phyloP scores from a whole-genome alignment of 2,797 vertebrate species.

The Enteromius radiatus region DNA sequence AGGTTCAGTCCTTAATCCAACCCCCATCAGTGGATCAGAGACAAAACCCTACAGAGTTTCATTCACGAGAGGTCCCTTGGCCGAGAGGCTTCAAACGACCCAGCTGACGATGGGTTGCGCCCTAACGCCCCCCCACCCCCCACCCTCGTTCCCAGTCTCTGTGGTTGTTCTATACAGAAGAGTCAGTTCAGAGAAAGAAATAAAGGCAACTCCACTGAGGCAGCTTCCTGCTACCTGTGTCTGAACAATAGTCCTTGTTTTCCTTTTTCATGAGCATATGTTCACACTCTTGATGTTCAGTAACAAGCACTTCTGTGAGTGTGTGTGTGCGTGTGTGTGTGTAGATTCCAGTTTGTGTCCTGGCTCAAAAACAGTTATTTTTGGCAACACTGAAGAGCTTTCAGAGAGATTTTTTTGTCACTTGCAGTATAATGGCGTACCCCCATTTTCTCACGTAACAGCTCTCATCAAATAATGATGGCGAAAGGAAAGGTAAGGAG shows the following conservation, averaged over 20 bases:
- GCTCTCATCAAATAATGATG: conserved; percentile 72
- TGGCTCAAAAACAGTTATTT: conserved; percentile 83
- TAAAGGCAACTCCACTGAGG: conserved; percentile 79
- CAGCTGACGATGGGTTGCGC: conserved; percentile 6
- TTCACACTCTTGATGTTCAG: conserved; percentile 73
- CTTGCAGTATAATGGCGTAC: conserved; percentile 71
- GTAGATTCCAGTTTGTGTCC: conserved; percentile 76
- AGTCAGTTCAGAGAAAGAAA: conserved; percentile 70
- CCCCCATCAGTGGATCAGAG: background rate
- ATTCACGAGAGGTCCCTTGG: conserved; percentile 20
- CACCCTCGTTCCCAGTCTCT: conserved; percentile 55
- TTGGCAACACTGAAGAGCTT: conserved; percentile 84
- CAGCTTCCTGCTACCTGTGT: conserved; percentile 72
- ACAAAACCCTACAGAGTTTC: conserved; percentile 35
- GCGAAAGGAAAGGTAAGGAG: conserved; percentile 67
- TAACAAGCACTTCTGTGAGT: conserved; percentile 80
- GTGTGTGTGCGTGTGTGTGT: conserved; percentile 55
- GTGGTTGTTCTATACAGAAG: conserved; percentile 71
- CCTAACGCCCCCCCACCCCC: background rate
- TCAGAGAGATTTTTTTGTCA: conserved; percentile 67
- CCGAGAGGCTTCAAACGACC: background rate
- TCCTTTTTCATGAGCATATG: conserved; percentile 66
- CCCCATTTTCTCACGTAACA: conserved; percentile 72
- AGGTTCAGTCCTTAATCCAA: conserved; percentile 26
- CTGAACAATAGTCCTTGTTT: conserved; percentile 70